Percentiles rank a stretch among this genome's conserved stretches.
These are phyloP conservation scores for Pantherophis guttatus DNA, from an alignment of 2,113 vertebrate genomes.

Conservation along the genomic window DNA sequence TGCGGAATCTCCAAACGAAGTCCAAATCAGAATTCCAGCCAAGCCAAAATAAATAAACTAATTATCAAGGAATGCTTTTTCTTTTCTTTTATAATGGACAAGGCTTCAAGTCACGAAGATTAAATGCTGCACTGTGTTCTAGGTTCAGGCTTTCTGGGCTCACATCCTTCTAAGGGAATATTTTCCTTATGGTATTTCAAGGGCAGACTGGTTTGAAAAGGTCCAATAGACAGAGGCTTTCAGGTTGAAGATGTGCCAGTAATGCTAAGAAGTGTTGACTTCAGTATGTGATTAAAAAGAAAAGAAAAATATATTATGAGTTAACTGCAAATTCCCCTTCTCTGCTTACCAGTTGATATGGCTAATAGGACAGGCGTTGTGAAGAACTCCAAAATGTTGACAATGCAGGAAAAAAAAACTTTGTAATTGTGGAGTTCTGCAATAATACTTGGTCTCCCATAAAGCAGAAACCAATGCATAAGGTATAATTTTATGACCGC, in stretches of 20 bases:
- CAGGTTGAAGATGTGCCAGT: background rate
- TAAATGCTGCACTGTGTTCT: background rate
- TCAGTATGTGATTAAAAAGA: background rate
- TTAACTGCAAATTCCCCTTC: background rate
- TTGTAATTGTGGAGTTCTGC: background rate
- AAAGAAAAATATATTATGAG: background rate
- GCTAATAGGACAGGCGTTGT: background rate
- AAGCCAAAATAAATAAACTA: constrained; percentile 23
- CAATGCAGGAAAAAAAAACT: background rate
- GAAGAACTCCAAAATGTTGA: background rate
- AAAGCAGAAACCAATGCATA: background rate
- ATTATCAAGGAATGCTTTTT: constrained; percentile 2
- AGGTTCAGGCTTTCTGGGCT: background rate
- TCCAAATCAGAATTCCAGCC: background rate
- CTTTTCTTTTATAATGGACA: constrained; percentile 30
- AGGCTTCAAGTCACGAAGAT: constrained; percentile 13
- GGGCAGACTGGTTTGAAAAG: background rate
- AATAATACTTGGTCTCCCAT: background rate
- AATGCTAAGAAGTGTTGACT: constrained; percentile 4
- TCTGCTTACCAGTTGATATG: background rate
- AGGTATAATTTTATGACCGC: background rate
- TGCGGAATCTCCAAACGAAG: background rate
- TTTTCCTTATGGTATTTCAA: constrained; percentile 23
- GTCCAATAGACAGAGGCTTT: constrained; percentile 4
- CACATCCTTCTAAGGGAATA: constrained; percentile 20